Conservation (phyloP, 2,113 vertebrate species). For the Campylorhamphus procurvoides region DNA sequence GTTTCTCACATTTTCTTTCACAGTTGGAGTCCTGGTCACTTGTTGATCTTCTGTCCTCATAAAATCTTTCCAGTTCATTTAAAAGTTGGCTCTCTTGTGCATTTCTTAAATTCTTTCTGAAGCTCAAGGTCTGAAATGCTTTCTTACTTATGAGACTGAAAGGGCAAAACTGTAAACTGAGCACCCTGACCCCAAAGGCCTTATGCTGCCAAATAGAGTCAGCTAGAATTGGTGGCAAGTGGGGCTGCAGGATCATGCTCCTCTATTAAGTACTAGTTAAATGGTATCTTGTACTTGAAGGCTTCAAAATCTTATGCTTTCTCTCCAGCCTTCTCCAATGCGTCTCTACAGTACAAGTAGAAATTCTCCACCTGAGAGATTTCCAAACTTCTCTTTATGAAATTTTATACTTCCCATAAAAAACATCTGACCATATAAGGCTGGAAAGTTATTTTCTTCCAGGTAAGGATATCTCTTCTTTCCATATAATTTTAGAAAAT, state of each 20-base stretch:
- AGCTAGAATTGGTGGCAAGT: not conserved
- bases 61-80: slow-evolving; percentile 72
- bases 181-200: slow-evolving; percentile 24
- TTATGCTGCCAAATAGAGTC: slow-evolving; percentile 29
- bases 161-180: slow-evolving; percentile 43
- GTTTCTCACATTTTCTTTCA: slow-evolving; percentile 68
- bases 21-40: slow-evolving; percentile 62
- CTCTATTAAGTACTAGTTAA: not conserved
- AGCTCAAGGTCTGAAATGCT: slow-evolving; percentile 45
- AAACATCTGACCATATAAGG: not conserved
- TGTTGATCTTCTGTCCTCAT: slow-evolving; percentile 66
- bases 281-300: not conserved
- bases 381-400: not conserved
- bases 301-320: not conserved
- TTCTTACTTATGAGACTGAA: not conserved
- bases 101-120: slow-evolving; percentile 55
- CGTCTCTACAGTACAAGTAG: not conserved
- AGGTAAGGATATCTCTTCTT: not conserved
- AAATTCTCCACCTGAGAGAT: not conserved
- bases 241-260: not conserved
- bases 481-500: not conserved
- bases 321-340: not conserved
- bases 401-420: not conserved
- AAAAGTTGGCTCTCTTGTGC: slow-evolving; percentile 69
- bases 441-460: not conserved